Conservation (phyloP, 2,888 invertebrate species). For the Vesta saturnalis region DNA sequence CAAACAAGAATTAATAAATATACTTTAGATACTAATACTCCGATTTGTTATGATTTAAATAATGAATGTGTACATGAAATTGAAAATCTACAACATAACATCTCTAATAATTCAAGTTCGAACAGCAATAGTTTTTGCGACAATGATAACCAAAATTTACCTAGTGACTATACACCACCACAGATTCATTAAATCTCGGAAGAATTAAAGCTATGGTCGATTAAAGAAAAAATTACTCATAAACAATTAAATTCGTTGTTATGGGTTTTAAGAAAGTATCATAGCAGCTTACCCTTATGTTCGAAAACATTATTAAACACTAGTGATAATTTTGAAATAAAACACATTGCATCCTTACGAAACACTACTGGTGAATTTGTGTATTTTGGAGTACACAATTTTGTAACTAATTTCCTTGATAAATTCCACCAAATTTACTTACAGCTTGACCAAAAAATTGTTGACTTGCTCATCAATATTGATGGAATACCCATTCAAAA, state of each 20-base stretch:
- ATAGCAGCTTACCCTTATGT: not conserved
- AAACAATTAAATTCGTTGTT: not conserved
- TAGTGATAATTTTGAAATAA: not conserved
- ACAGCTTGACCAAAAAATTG: not conserved
- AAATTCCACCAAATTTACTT: not conserved
- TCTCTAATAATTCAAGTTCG: not conserved
- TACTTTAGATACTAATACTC: not conserved
- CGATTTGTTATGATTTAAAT: not conserved
- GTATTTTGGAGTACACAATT: not conserved
- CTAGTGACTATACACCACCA: not conserved
- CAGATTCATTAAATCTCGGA: not conserved
- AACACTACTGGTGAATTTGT: not conserved
- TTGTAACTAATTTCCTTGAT: not conserved
- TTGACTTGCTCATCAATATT: not conserved
- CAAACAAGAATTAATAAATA: not conserved
- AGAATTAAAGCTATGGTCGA: not conserved
- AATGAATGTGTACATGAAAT: not conserved
- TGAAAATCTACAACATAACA: not conserved
- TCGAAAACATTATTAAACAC: not conserved
- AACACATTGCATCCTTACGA: not conserved
- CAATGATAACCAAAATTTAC: not conserved
- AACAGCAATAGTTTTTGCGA: not conserved
- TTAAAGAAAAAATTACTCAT: not conserved
- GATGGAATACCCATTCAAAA: not conserved
- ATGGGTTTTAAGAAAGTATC: not conserved